Percentiles rank a stretch among this genome's conserved stretches.
Evolutionary conservation across 2,113 vertebrate species (phyloP).

Genomic region (Mormyrus lacerda): DNA sequence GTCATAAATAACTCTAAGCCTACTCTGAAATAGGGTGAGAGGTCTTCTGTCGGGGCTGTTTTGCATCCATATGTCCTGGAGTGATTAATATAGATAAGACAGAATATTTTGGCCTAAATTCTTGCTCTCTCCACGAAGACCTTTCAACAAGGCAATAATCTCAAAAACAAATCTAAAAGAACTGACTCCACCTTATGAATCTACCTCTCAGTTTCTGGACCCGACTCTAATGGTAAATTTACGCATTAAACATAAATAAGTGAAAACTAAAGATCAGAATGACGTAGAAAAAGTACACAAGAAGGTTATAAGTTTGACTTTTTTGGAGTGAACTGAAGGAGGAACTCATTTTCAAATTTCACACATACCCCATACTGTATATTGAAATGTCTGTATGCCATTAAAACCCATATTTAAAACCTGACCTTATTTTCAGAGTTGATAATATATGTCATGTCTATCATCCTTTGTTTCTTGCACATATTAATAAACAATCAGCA

Average conservation of each 20-base stretch:
- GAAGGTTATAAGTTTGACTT: neutral
- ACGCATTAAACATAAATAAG: neutral
- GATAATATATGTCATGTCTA: neutral
- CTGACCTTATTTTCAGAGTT: neutral
- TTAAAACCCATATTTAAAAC: neutral
- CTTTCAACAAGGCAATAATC: neutral
- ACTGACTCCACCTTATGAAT: neutral
- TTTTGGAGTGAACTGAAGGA: neutral
- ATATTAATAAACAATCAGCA: neutral
- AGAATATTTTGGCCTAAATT: neutral
- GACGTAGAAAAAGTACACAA: neutral
- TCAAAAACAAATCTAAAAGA: neutral
- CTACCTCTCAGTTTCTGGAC: neutral
- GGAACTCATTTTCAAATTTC: neutral
- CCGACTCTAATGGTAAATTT: neutral
- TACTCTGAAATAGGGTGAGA: neutral
- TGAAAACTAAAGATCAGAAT: neutral
- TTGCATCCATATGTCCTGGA: neutral
- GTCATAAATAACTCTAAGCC: neutral
- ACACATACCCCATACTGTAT: neutral
- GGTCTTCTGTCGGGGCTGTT: neutral
- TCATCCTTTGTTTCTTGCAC: neutral
- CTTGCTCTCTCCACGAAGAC: neutral
- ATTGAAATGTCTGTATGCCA: neutral
- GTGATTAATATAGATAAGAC: neutral